Percentiles rank a stretch among this genome's conserved stretches.
Conservation (phyloP, 2,113 vertebrate species). For the Eudorcas thomsonii region DNA sequence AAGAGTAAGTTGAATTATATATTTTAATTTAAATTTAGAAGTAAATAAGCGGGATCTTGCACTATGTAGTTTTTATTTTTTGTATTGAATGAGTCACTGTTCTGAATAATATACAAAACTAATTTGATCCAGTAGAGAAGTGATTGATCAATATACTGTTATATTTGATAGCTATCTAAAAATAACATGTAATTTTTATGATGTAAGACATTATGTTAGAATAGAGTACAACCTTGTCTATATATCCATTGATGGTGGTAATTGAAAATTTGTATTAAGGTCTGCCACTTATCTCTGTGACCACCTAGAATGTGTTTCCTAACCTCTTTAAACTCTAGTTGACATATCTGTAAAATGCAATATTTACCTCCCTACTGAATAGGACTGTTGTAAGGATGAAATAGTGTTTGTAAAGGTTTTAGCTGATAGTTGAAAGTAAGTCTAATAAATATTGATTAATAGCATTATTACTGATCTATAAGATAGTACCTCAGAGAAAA, state of each 20-base stretch:
- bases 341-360: neutral
- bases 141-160: neutral
- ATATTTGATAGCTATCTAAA: neutral
- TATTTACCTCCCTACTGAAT: neutral
- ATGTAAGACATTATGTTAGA: neutral
- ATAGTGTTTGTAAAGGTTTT: slow-evolving; percentile 9
- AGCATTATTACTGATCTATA: neutral
- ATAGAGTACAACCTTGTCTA: neutral
- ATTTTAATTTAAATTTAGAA: slow-evolving; percentile 20
- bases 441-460: neutral
- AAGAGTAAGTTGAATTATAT: slow-evolving; percentile 88
- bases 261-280: neutral
- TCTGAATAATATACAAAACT: neutral
- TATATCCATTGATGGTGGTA: neutral
- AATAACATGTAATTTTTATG: neutral
- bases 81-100: neutral
- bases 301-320: neutral
- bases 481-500: neutral
- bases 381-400: slow-evolving; percentile 12
- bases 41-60: neutral
- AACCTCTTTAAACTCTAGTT: neutral
- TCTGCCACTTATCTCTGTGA: neutral
- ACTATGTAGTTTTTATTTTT: slow-evolving; percentile 19
- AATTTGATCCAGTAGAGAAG: neutral
- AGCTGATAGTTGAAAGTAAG: neutral